These are phyloP conservation scores for Hipparchia sbordonii DNA, from an alignment of 2,888 invertebrate genomes.

Conservation along the genomic window DNA sequence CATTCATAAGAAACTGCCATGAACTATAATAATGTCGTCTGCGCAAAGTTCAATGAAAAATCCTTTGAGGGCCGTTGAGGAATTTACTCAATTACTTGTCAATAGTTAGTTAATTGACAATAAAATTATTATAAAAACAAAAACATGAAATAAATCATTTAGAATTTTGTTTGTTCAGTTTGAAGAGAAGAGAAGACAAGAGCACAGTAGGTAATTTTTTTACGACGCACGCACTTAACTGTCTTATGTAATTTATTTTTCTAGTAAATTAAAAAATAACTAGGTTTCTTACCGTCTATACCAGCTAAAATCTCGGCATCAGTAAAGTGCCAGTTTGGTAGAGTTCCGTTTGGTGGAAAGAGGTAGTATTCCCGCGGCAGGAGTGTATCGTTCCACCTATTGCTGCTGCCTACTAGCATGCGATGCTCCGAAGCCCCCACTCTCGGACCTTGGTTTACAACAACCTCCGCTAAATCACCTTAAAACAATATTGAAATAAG, in stretches of 20 bases:
- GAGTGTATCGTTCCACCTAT: constrained; percentile 86
- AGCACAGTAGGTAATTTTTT: not conserved
- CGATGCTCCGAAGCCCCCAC: constrained; percentile 62
- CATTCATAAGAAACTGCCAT: too few species aligned
- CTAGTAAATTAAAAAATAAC: too few species aligned
- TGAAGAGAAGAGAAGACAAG: too few species aligned
- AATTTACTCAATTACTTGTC: too few species aligned
- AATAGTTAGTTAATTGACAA: too few species aligned
- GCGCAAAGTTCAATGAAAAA: too few species aligned
- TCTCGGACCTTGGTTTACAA: constrained; percentile 84
- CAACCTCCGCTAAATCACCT: constrained; percentile 87
- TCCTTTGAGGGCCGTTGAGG: too few species aligned
- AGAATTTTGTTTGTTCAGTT: too few species aligned
- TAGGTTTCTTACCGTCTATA: constrained; percentile 82
- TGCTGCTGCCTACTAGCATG: constrained; percentile 80
- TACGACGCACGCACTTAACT: not conserved
- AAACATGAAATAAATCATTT: too few species aligned
- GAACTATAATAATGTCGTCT: too few species aligned
- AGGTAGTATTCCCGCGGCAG: constrained; percentile 83
- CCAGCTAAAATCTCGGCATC: constrained; percentile 87
- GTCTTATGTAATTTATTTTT: too few species aligned
- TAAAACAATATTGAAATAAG: constrained; percentile 42
- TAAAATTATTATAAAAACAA: too few species aligned
- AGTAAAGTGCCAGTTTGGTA: constrained; percentile 84
- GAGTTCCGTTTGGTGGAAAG: constrained; percentile 65